Conservation (phyloP, 2,797 vertebrate species). For the Anguilla pacifica region DNA sequence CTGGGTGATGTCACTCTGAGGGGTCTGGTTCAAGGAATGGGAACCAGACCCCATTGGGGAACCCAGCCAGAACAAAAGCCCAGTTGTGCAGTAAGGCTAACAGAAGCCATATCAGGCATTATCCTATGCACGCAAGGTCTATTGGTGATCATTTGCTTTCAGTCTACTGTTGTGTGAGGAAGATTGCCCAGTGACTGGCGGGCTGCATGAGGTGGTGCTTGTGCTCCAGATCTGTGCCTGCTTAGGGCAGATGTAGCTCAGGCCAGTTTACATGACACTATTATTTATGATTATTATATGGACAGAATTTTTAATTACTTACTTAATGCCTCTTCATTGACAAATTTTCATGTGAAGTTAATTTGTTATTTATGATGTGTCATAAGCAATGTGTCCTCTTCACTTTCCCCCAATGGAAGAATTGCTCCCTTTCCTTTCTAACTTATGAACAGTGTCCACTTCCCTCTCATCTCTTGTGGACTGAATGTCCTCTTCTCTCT, state of each 20-base stretch:
- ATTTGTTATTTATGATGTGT: not conserved
- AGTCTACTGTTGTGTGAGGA: not conserved
- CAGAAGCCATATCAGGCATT: conserved; percentile 20
- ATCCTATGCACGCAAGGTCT: not conserved
- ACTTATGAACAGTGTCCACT: too few species aligned
- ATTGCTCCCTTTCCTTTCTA: not conserved
- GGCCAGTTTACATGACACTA: not conserved
- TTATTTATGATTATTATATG: not conserved
- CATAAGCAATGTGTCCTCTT: not conserved
- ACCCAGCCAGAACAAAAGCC: conserved; percentile 31
- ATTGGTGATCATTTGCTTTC: not conserved
- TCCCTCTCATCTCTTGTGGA: not conserved
- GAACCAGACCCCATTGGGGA: not conserved
- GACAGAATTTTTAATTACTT: not conserved
- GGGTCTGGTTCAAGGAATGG: conserved; percentile 3
- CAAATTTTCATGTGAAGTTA: not conserved
- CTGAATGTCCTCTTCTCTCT: not conserved
- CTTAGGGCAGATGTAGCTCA: not conserved
- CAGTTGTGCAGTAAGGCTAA: conserved; percentile 10
- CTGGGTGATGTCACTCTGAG: not conserved
- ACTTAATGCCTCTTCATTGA: not conserved
- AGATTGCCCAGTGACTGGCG: not conserved
- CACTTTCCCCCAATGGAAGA: not conserved
- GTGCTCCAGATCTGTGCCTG: not conserved
- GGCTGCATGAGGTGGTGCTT: not conserved